These are phyloP conservation scores for Chloroclystis v-ata DNA, from an alignment of 2,888 invertebrate genomes.

Conservation along the genomic window DNA sequence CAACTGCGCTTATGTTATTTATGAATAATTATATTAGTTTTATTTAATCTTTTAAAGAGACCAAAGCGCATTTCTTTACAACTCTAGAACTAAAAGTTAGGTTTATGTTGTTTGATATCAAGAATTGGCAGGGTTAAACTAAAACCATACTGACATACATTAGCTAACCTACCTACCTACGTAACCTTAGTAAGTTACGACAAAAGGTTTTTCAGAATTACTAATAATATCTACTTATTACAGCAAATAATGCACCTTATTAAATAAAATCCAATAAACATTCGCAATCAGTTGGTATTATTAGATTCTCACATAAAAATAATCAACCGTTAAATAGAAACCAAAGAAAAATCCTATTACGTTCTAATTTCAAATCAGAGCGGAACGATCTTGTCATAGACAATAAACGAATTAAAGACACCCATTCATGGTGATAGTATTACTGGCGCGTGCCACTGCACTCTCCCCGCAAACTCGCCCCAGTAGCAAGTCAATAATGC, in stretches of 20 bases:
- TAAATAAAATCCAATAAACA: no score
- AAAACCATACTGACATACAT: no score
- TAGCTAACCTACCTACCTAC: no score
- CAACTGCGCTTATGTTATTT: slow-evolving; percentile 32
- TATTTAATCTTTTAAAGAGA: slow-evolving; percentile 1
- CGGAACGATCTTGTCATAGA: slow-evolving; percentile 44
- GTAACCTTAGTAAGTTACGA: no score
- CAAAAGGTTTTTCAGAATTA: no score
- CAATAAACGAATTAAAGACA: slow-evolving; percentile 59
- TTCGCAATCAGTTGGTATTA: no score
- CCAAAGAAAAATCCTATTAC: slow-evolving; percentile 12
- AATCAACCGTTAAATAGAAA: slow-evolving; percentile 1
- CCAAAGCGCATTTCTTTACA: no score
- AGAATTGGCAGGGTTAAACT: no score
- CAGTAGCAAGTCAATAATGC: slow-evolving; percentile 56
- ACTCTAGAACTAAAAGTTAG: no score
- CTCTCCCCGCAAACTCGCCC: background rate
- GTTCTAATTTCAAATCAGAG: slow-evolving; percentile 47
- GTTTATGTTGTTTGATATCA: no score
- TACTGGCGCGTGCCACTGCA: slow-evolving; percentile 55
- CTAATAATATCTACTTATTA: no score
- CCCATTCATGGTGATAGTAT: slow-evolving; percentile 57
- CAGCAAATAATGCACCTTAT: no score
- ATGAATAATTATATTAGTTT: slow-evolving; percentile 29
- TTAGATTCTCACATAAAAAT: background rate